Evolutionary conservation across 2,113 vertebrate genomes (phyloP).

Genomic region (Solea senegalensis): DNA sequence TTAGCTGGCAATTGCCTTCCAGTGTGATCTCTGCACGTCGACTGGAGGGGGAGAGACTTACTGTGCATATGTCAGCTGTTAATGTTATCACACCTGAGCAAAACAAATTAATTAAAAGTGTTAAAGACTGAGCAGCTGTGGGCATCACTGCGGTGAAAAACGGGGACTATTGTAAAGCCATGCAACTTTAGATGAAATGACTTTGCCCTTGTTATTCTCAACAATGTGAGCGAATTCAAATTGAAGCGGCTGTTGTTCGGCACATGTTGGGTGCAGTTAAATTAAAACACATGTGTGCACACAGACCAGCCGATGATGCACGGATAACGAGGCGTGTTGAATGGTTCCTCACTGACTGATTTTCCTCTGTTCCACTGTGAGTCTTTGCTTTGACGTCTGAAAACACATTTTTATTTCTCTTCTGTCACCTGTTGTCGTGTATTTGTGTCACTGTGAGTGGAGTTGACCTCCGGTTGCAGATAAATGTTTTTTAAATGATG

Average conservation of each 20-base stretch:
- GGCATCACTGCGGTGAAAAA: constrained; percentile 23
- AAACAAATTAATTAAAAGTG: constrained; percentile 49
- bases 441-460: background rate
- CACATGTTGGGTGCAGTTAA: constrained; percentile 6
- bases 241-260: background rate
- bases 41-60: constrained; percentile 16
- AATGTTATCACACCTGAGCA: constrained; percentile 7
- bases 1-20: constrained; percentile 25
- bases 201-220: background rate
- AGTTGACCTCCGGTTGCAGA: constrained; percentile 20
- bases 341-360: background rate
- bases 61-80: constrained; percentile 6
- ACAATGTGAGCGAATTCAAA: constrained; percentile 11
- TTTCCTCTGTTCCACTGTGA: background rate
- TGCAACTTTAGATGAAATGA: constrained; percentile 22
- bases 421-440: constrained; percentile 9
- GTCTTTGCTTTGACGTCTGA: background rate
- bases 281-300: background rate
- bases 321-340: too few species aligned
- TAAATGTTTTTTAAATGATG: constrained; percentile 19
- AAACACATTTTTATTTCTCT: background rate
- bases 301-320: background rate
- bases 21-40: constrained; percentile 23
- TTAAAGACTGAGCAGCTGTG: constrained; percentile 27
- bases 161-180: background rate